Evolutionary conservation across 2,113 vertebrate species (phyloP), one percentile per base, ranked within the genome.

Genomic region (Melanotaenia duboulayi): DNA sequence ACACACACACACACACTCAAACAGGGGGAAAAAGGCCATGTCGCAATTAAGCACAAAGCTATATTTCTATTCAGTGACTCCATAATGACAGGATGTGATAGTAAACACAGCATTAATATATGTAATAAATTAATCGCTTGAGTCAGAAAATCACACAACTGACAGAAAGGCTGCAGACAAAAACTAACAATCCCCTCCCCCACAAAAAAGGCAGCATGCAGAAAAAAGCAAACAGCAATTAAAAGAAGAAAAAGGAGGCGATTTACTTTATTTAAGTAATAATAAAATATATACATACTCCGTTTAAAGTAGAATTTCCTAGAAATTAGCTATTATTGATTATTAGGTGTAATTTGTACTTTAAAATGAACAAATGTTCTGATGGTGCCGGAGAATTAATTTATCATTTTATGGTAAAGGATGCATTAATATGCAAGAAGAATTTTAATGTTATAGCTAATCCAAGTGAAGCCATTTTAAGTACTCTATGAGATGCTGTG

Each of bases 51-150:
- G 73, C 55, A 68, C 67, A 58, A 42, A 54, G 70, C 72, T 77
- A 76, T 81, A 74, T 74, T 71, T 74, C 8, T 22, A 8, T 57
- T 76, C 62, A 65, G 71, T 32, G 12, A 74, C 19, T 25, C 23
- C 55, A 28, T 17, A 19, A 50, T 65, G 78, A n/a, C 62, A 52
- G 67, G 58, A 64, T 67, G 1, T 65, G 79, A 74, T 63, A 49
- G 78, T 71, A 82, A 83, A 86, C 65, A 54, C 52, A 14, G 71
- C 59, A 71, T 65, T 81, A 76, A 87, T 84, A 71, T 69, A 46
- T 23, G 66, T 76, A 87, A 87, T 88, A 78, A 91, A 89, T 81
- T 63, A 77, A 85, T 65, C 74, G 76, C 51, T 55, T 79, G 80
- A 88, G 61, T 65, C 28, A 58, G 76, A 60, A 71, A 56, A 87